Base-by-base conservation (phyloP, 1,140 invertebrate genomes). In the Heliconius congener region DNA sequence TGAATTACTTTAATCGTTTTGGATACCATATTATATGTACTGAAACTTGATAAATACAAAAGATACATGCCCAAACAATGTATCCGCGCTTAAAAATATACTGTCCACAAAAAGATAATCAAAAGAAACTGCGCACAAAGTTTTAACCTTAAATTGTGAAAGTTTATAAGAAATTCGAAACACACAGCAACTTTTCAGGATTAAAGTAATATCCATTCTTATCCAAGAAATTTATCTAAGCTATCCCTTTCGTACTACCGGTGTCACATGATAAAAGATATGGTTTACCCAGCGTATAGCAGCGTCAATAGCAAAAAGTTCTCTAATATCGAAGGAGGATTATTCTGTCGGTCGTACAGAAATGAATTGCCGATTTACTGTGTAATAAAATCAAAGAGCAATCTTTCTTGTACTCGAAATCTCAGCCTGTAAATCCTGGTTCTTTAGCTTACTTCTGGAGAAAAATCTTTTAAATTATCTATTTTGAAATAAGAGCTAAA, bases 321-420 rank as follows among this genome's bases (percentile, higher is more conserved):
- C 60, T 27, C 60, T 66, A 66, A 66, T 66, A 66, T 66, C 60
- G 60, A 66, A 66, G 60, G 60, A 66, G 60, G 60, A 66, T 66
- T 66, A 66, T 66, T 66, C 60, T 66, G 60, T 66, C 60, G 60
- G 23, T 66, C 60, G 60, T 30, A 66, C 27, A 4, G 60, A 66
- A 66, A 66, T 66, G 60, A 66, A 66, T 66, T 66, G 60, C 60
- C 60, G 60, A 66, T 66, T 66, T 66, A 66, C 60, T 66, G 60
- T 66, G 60, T 66, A 66, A 66, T 66, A 66, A 66, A 66, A 66
- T 66, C 60, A 66, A 66, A 66, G 60, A 27, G 60, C 60, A 66
- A 66, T 66, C 60, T 66, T 30, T 66, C 60, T 66, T 66, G 16
- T 18, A 66, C 60, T 66, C 60, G 60, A 66, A 30, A 30, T 66